phyloP scores from a whole-genome alignment of 2,113 vertebrate genomes.

The Eublepharis macularius region DNA sequence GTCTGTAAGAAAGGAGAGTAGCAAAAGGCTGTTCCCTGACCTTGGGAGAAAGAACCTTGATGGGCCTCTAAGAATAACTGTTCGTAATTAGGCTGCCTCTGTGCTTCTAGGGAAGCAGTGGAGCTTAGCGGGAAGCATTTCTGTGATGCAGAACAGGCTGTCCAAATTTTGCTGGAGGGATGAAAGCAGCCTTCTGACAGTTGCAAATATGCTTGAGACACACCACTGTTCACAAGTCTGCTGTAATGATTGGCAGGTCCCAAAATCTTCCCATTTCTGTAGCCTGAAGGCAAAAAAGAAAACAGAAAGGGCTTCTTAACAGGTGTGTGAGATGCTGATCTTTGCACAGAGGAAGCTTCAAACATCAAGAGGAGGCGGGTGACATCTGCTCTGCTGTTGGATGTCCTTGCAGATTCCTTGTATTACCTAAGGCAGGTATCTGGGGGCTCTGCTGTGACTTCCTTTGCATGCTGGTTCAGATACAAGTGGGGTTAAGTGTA shows the following conservation, averaged over 20 bases:
- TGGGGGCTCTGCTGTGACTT: neutral
- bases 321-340: neutral
- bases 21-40: neutral
- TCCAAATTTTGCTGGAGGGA: neutral
- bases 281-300: neutral
- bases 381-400: neutral
- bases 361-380: neutral
- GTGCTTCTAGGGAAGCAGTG: neutral
- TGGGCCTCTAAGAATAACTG: neutral
- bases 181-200: neutral
- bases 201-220: neutral
- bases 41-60: neutral
- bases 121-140: neutral
- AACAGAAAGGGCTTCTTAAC: neutral
- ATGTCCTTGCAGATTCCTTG: conserved; percentile 6
- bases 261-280: neutral
- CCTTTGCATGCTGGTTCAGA: neutral
- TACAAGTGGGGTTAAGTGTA: no score
- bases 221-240: neutral
- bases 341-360: neutral
- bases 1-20: neutral
- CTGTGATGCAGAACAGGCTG: neutral
- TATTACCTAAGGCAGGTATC: neutral
- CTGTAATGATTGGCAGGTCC: neutral
- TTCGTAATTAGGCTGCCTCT: neutral